These are phyloP conservation scores for Aleiodes leptofemur DNA, from an alignment of 2,888 invertebrate genomes.

Conservation along the genomic window DNA sequence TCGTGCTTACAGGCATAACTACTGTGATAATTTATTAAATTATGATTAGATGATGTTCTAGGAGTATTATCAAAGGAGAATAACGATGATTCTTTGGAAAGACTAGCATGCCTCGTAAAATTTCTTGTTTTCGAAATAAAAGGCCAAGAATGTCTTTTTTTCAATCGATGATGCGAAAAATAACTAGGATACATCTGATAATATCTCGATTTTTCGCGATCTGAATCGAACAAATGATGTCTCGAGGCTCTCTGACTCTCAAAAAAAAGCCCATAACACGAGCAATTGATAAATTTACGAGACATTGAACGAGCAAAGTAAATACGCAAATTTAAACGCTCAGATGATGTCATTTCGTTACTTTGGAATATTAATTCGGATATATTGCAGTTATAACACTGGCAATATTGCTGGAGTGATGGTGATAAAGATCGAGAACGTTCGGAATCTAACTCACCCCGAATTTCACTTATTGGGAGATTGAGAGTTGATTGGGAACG, in stretches of 20 bases:
- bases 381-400: conserved; percentile 70
- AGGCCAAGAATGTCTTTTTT: conserved; percentile 28
- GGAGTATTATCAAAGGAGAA: background rate
- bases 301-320: conserved; percentile 67
- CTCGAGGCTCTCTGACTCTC: background rate
- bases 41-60: conserved; percentile 27
- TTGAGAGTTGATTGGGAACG: conserved; percentile 69
- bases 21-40: conserved; percentile 34
- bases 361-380: conserved; percentile 67
- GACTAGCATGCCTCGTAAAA: conserved; percentile 34
- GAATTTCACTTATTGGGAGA: conserved; percentile 55
- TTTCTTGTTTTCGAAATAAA: conserved; percentile 30
- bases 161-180: background rate
- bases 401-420: conserved; percentile 53
- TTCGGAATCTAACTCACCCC: conserved; percentile 51
- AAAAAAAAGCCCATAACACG: conserved; percentile 58
- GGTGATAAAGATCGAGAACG: conserved; percentile 66
- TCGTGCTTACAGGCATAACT: conserved; percentile 48
- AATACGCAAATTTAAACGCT: conserved; percentile 65
- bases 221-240: conserved; percentile 7
- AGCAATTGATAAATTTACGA: conserved; percentile 67
- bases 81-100: conserved; percentile 2
- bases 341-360: conserved; percentile 64
- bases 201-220: background rate
- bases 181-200: background rate